phyloP scores from a whole-genome alignment of 2,797 vertebrate species.

The Calcarius lapponicus region DNA sequence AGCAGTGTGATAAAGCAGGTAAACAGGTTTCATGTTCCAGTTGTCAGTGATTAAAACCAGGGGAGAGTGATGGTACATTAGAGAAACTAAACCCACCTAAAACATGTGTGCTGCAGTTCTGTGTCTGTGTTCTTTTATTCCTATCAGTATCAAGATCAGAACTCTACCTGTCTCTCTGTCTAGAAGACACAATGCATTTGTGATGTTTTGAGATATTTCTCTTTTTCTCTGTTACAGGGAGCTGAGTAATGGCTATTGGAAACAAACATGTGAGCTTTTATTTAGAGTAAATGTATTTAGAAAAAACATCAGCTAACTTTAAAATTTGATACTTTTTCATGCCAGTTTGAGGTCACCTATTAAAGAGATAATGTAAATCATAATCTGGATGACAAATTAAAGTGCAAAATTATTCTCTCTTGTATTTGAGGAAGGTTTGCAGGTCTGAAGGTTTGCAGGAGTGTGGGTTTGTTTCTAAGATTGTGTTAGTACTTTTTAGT shows the following conservation, averaged over 20 bases:
- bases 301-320: not conserved
- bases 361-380: not conserved
- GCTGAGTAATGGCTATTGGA: not conserved
- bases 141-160: not conserved
- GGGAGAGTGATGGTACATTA: not conserved
- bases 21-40: not conserved
- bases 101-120: not conserved
- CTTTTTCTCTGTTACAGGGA: not conserved
- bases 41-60: not conserved
- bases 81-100: not conserved
- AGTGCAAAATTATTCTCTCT: not conserved
- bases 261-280: not conserved
- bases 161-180: not conserved
- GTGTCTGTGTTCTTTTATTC: not conserved
- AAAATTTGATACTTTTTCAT: not conserved
- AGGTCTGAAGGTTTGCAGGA: not conserved
- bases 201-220: not conserved
- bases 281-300: not conserved
- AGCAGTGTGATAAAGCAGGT: not conserved
- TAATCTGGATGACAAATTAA: not conserved
- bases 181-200: not conserved
- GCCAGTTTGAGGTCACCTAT: not conserved
- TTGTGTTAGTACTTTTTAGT: not conserved
- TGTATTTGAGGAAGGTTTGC: not conserved
- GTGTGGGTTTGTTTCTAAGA: not conserved